Evolutionary conservation across 2,888 invertebrate species (phyloP).

Genomic region (Ellobium chinense): DNA sequence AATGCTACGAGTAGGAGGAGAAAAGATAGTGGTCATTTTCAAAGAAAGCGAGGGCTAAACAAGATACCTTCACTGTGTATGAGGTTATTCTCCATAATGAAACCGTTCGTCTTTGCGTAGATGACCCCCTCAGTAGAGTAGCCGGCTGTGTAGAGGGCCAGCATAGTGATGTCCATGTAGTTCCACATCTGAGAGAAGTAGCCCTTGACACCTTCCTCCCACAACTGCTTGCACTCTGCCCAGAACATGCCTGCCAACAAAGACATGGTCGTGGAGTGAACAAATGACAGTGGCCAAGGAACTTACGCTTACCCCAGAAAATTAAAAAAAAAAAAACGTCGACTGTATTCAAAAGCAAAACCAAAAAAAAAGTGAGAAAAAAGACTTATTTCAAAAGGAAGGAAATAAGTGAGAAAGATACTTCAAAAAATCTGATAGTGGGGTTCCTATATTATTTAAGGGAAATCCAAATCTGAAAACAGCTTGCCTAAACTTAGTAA

Average conservation of each 20-base stretch:
- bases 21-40: too few relatives aligned
- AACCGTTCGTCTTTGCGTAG: slow-evolving; percentile 48
- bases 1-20: too few relatives aligned
- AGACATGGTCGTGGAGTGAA: not conserved
- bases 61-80: slow-evolving; percentile 30
- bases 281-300: not conserved
- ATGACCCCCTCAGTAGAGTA: slow-evolving; percentile 58
- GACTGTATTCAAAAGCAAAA: too few relatives aligned
- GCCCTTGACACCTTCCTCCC: slow-evolving; percentile 57
- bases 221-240: slow-evolving; percentile 66
- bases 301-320: not conserved
- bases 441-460: too few relatives aligned
- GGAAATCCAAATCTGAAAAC: too few relatives aligned
- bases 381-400: too few relatives aligned
- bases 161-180: slow-evolving; percentile 64
- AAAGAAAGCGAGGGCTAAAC: too few relatives aligned
- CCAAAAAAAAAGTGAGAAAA: too few relatives aligned
- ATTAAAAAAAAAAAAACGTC: too few relatives aligned
- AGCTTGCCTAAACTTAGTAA: too few relatives aligned
- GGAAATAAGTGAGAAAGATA: too few relatives aligned
- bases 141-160: slow-evolving; percentile 60
- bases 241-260: slow-evolving; percentile 71
- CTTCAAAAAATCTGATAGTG: too few relatives aligned
- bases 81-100: slow-evolving; percentile 3
- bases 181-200: slow-evolving; percentile 65